Evolutionary conservation across 2,797 vertebrate species (phyloP).

Genomic region (Gymnothorax javanicus): DNA sequence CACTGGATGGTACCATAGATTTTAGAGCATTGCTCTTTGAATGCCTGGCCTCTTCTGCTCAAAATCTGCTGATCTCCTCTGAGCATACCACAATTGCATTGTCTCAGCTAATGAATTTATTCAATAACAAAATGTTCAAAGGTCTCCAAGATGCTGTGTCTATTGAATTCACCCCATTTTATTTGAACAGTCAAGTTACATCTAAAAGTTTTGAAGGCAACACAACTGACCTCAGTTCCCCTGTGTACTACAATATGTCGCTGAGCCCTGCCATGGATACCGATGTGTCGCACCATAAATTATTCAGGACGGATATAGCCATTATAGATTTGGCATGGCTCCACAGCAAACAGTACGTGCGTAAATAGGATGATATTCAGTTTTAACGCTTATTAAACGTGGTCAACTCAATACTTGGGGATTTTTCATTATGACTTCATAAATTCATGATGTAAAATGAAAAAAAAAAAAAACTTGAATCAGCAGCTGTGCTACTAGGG

Average conservation of each 20-base stretch:
- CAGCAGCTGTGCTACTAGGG: neutral
- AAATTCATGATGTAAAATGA: neutral
- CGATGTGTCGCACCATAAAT: conserved; percentile 9
- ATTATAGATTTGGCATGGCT: neutral
- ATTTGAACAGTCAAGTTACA: neutral
- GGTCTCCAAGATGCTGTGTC: neutral
- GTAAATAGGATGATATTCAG: neutral
- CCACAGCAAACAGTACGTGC: neutral
- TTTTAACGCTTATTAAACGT: neutral
- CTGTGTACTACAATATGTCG: neutral
- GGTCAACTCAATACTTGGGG: neutral
- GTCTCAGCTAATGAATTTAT: neutral
- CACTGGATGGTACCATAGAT: neutral
- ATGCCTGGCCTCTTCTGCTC: neutral
- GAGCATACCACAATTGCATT: neutral
- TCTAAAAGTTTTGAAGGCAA: neutral
- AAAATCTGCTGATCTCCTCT: neutral
- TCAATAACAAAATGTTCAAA: neutral
- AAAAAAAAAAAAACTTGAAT: neutral
- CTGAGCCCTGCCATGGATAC: neutral
- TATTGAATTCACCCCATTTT: neutral
- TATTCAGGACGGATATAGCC: neutral
- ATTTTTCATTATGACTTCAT: neutral
- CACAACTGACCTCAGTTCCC: neutral
- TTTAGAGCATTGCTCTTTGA: neutral